Evolutionary conservation across 2,888 invertebrate species (phyloP).

Genomic region (Parnassius smintheus): DNA sequence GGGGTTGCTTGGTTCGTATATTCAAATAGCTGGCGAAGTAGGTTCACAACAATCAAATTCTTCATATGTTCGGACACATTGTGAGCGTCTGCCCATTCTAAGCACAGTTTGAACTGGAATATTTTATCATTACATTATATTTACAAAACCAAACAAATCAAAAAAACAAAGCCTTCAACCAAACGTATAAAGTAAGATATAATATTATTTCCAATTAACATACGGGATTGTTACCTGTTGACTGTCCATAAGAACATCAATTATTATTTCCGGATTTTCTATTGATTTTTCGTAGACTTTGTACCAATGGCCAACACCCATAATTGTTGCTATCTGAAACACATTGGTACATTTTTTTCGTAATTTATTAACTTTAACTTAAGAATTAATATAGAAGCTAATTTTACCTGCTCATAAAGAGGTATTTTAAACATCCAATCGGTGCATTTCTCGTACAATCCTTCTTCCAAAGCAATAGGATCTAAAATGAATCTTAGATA

Average conservation of each 20-base stretch:
- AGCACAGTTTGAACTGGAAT: constrained; percentile 83
- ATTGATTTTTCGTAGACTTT: constrained; percentile 79
- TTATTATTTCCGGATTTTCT: constrained; percentile 75
- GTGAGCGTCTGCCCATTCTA: constrained; percentile 86
- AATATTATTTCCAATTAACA: not conserved
- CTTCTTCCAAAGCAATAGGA: constrained; percentile 63
- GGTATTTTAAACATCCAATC: constrained; percentile 83
- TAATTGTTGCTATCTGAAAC: constrained; percentile 77
- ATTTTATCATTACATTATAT: not conserved
- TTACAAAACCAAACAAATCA: too few relatives aligned
- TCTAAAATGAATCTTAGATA: constrained; percentile 70
- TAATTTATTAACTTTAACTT: not conserved
- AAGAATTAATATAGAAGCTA: not conserved
- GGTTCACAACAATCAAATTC: constrained; percentile 75
- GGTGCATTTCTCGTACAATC: constrained; percentile 69
- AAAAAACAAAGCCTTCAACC: too few relatives aligned
- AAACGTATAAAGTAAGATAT: too few relatives aligned
- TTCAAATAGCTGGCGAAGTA: constrained; percentile 80
- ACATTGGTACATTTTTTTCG: constrained; percentile 2
- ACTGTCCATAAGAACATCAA: constrained; percentile 78
- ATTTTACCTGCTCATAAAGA: constrained; percentile 81
- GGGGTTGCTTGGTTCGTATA: constrained; percentile 71
- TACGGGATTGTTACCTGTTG: constrained; percentile 61
- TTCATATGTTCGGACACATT: constrained; percentile 79
- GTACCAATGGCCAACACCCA: constrained; percentile 82